Evolutionary conservation across 2,888 invertebrate genomes (phyloP).

Genomic region (Plebejus argus): DNA sequence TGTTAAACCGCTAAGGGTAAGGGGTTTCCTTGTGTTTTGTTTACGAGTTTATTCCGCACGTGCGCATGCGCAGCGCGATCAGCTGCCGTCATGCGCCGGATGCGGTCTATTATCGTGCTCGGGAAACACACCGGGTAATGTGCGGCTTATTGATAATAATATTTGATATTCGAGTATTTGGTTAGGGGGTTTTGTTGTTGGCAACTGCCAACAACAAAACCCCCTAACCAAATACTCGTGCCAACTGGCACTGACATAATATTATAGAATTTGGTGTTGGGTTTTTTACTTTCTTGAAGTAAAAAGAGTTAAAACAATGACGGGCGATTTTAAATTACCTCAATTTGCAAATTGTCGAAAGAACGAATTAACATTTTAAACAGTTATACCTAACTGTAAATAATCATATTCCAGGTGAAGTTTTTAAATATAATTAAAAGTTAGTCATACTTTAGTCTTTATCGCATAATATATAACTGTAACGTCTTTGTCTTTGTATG

Average conservation of each 20-base stretch:
- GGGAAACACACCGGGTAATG: neutral
- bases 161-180: neutral
- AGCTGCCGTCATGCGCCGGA: slow-evolving; percentile 10
- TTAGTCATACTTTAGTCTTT: neutral
- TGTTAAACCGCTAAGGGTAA: neutral
- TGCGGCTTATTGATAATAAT: slow-evolving; percentile 10
- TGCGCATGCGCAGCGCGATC: slow-evolving; percentile 2
- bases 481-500: neutral
- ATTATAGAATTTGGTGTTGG: neutral
- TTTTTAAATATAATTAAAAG: neutral
- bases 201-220: too few species aligned
- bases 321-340: neutral
- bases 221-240: neutral
- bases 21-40: neutral
- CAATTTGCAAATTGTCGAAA: neutral
- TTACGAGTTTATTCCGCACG: neutral
- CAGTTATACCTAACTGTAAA: neutral
- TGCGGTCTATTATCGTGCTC: neutral
- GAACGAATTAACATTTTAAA: neutral
- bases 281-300: neutral
- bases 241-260: neutral
- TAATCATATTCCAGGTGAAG: neutral
- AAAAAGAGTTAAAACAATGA: neutral
- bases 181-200: neutral
- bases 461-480: neutral